Evolutionary conservation across 2,797 vertebrate genomes (phyloP), one percentile per base, ranked within the genome.

Genomic region (Cyprinodon diabolis): DNA sequence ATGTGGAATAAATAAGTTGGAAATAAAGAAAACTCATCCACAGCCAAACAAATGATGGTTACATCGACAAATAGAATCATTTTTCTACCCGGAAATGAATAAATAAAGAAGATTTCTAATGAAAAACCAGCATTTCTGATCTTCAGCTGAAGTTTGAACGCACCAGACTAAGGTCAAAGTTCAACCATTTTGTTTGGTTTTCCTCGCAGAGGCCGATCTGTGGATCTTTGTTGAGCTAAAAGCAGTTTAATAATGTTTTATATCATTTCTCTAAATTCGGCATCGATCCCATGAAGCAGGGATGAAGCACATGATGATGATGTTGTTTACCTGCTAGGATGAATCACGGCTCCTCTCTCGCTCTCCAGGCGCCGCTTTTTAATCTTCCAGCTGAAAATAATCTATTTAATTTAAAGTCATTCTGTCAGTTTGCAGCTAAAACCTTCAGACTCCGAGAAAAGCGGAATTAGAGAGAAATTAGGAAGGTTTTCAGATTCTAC

Each of bases 261-360:
- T 0, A 12, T 6, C 25, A 2, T 40, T 14, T 43, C 21, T n/a
- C 48, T 35, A 1, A 68, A 43, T 56, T 5, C 55, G 40, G 14
- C 35, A 5, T 7, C 57, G 30, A 17, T 35, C 19, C 1, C 57
- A 35, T 37, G 12, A 21, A 49, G 49, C 14, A 21, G 40, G 0
- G 9, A 9, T 2, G 15, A 48, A 25, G 0, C 40, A 7, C 13
- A 7, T 2, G 12, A 21, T 8, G 23, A 11, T 62, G 67, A 4
- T 77, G 70, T 25, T 84, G 87, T 87, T 90, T 88, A 90, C 88
- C 88, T 84, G 37, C 9, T 11, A 69, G 45, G 82, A 77, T 87
- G 88, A 88, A 60, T 86, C 84, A 79, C 68, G 66, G 48, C 55
- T 12, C 37, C 9, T 60, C 69, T 77, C 74, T 47, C 74, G 54